phyloP scores from a whole-genome alignment of 2,888 invertebrate species.

The Metopia argyrocephala region DNA sequence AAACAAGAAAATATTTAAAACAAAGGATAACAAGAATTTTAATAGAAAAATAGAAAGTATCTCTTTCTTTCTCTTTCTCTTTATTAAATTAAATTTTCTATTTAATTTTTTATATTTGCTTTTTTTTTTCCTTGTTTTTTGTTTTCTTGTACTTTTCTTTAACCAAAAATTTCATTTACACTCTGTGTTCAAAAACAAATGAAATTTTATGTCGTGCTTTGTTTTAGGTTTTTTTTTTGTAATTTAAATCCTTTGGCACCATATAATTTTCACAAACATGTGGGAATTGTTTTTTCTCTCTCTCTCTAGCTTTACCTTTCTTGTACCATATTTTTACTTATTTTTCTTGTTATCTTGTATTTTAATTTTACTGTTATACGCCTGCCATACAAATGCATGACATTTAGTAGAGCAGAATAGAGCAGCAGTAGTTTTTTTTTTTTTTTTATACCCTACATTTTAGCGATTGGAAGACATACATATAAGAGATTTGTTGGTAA shows the following conservation, averaged over 20 bases:
- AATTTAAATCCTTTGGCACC: constrained; percentile 23
- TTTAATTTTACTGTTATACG: neutral
- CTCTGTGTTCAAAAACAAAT: neutral
- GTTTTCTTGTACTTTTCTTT: neutral
- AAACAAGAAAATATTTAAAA: neutral
- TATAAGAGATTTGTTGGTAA: neutral
- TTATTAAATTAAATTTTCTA: neutral
- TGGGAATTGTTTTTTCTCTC: neutral
- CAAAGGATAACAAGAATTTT: neutral
- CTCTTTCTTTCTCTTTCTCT: constrained; percentile 8
- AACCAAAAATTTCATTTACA: neutral
- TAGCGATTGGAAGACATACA: neutral
- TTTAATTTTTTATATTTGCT: neutral
- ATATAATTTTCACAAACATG: constrained; percentile 33
- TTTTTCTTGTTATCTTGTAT: neutral
- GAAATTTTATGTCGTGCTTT: neutral
- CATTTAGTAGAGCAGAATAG: constrained; percentile 1
- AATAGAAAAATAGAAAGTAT: constrained; percentile 12
- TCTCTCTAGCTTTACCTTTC: neutral
- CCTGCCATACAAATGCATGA: constrained; percentile 12
- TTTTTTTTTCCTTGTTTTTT: neutral
- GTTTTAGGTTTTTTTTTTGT: neutral
- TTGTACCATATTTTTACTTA: neutral
- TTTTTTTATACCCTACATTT: too few species aligned
- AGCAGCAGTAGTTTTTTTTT: neutral